Conservation (phyloP, 2,888 invertebrate species). For the Onthophagus sagittarius region DNA sequence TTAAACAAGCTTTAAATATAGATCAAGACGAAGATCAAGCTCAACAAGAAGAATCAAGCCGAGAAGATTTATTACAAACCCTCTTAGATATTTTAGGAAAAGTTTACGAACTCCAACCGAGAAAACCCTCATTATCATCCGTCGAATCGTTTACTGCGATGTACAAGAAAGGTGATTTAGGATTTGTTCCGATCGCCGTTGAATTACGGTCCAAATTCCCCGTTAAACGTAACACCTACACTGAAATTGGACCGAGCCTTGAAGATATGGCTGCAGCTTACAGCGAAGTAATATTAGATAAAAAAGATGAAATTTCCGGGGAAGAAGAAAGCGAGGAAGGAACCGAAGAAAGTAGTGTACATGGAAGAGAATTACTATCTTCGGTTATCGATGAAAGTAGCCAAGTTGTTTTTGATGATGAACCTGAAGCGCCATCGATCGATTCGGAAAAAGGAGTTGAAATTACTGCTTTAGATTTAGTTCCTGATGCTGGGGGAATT, state of each 20-base stretch:
- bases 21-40: slow-evolving; percentile 46
- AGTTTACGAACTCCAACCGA: slow-evolving; percentile 42
- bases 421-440: slow-evolving; percentile 18
- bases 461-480: slow-evolving; percentile 37
- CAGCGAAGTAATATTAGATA: slow-evolving; percentile 9
- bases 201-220: slow-evolving; percentile 38
- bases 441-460: slow-evolving; percentile 36
- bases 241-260: slow-evolving; percentile 38
- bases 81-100: slow-evolving; percentile 40
- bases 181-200: slow-evolving; percentile 58
- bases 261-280: slow-evolving; percentile 30
- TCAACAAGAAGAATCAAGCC: slow-evolving; percentile 51
- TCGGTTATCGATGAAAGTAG: slow-evolving; percentile 39
- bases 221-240: slow-evolving; percentile 34
- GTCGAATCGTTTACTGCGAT: slow-evolving; percentile 45
- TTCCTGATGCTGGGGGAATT: neutral
- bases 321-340: slow-evolving; percentile 36
- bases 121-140: slow-evolving; percentile 50
- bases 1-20: slow-evolving; percentile 57
- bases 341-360: slow-evolving; percentile 41
- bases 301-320: slow-evolving; percentile 26
- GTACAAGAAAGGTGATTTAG: slow-evolving; percentile 63
- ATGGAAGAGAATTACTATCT: slow-evolving; percentile 36
- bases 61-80: slow-evolving; percentile 53
- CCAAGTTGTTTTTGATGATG: slow-evolving; percentile 45